Conservation (phyloP, 2,888 invertebrate genomes). For the Drosophila anomelani region DNA sequence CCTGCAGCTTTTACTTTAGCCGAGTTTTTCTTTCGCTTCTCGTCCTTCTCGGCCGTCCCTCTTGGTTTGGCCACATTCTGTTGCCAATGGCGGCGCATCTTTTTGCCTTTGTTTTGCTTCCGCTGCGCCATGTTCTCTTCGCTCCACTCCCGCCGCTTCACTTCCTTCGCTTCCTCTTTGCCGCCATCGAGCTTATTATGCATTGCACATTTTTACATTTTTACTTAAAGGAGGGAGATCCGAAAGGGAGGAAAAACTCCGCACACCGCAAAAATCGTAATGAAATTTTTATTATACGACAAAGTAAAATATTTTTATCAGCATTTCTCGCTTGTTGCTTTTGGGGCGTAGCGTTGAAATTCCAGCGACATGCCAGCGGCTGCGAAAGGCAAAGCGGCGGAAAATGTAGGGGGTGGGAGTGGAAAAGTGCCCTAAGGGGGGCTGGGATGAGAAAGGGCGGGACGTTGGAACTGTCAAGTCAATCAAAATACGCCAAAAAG, state of each 20-base stretch:
- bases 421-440: background rate
- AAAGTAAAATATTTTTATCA: constrained; percentile 80
- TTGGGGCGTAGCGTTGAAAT: constrained; percentile 59
- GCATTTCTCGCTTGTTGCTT: constrained; percentile 78
- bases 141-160: constrained; percentile 45
- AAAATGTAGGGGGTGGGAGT: background rate
- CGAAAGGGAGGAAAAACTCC: constrained; percentile 25
- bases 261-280: constrained; percentile 78
- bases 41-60: constrained; percentile 11
- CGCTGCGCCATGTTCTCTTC: constrained; percentile 66
- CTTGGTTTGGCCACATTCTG: constrained; percentile 42
- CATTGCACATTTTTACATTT: constrained; percentile 79
- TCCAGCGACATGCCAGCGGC: constrained; percentile 51
- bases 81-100: constrained; percentile 47
- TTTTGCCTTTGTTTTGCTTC: constrained; percentile 70
- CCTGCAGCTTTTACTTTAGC: constrained; percentile 70
- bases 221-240: constrained; percentile 48
- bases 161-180: constrained; percentile 3
- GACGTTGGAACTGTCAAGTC: constrained; percentile 64
- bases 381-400: constrained; percentile 14
- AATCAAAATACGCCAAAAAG: constrained; percentile 71
- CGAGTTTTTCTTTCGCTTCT: constrained; percentile 47
- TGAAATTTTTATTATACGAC: constrained; percentile 80
- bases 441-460: too few species aligned
- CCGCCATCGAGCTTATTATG: constrained; percentile 69